Conservation (phyloP, 2,113 vertebrate species). For the Bufo bufo region DNA sequence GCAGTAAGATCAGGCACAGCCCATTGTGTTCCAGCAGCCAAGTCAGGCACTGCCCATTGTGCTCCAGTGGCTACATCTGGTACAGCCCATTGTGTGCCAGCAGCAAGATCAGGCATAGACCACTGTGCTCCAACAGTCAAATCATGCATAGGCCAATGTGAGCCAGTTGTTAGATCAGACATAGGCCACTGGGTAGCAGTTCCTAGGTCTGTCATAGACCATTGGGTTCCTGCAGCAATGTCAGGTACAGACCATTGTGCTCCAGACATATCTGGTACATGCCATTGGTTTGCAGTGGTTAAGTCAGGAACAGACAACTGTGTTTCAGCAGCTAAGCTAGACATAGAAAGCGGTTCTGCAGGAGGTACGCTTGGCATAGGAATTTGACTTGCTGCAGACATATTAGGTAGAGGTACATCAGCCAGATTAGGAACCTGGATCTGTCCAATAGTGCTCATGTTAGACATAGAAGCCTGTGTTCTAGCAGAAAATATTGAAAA, state of each 20-base stretch:
- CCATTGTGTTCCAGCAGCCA: conserved; percentile 44
- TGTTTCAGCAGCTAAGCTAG: conserved; percentile 27
- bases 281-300: conserved; percentile 32
- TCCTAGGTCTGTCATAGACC: conserved; percentile 40
- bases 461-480: background rate
- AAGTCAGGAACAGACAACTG: conserved; percentile 37
- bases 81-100: conserved; percentile 46
- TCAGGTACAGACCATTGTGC: conserved; percentile 45
- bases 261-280: conserved; percentile 34
- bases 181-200: conserved; percentile 45
- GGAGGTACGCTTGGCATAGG: background rate
- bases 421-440: conserved; percentile 17
- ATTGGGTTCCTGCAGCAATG: conserved; percentile 41
- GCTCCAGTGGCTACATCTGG: conserved; percentile 39
- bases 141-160: conserved; percentile 52
- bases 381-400: background rate
- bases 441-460: background rate
- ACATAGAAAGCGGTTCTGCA: background rate
- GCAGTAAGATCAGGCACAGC: conserved; percentile 34
- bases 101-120: conserved; percentile 38
- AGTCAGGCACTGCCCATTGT: conserved; percentile 46
- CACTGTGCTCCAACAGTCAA: conserved; percentile 37
- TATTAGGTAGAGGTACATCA: conserved; percentile 32
- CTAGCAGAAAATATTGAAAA: background rate
- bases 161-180: conserved; percentile 24